These are phyloP conservation scores for Sapayoa aenigma DNA, from an alignment of 2,113 vertebrate species.

Conservation along the genomic window DNA sequence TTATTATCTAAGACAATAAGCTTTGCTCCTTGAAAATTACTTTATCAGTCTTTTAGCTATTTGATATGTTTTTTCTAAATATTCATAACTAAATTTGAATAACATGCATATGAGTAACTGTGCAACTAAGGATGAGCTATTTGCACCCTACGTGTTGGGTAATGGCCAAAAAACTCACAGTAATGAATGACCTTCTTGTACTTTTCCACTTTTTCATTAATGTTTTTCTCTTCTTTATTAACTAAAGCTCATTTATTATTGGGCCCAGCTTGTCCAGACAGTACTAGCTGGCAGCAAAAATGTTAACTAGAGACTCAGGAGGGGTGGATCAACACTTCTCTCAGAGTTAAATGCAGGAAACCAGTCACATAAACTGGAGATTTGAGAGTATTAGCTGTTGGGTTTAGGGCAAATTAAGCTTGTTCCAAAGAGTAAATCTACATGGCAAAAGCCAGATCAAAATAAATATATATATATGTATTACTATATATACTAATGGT, in stretches of 20 bases:
- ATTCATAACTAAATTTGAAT: neutral
- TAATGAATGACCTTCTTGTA: neutral
- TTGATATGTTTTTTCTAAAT: neutral
- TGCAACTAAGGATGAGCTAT: neutral
- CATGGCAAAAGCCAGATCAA: neutral
- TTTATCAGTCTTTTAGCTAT: neutral
- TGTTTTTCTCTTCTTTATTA: neutral
- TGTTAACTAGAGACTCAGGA: conserved; percentile 22
- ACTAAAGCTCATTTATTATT: neutral
- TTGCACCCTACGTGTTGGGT: neutral
- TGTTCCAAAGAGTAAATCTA: conserved; percentile 9
- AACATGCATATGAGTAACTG: neutral
- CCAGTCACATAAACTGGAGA: conserved; percentile 37
- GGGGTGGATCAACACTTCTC: neutral
- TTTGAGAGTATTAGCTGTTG: conserved; percentile 27
- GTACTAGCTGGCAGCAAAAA: neutral
- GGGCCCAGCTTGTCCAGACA: neutral
- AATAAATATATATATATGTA: too few species aligned
- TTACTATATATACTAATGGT: neutral
- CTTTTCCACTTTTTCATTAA: neutral
- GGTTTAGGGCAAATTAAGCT: conserved; percentile 29
- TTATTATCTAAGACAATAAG: neutral
- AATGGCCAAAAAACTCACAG: neutral
- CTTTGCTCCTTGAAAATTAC: neutral
- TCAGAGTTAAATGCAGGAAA: conserved; percentile 40